Base-by-base conservation (phyloP, 64 coral and sea anemone species). In the Trachythela sp. region DNA sequence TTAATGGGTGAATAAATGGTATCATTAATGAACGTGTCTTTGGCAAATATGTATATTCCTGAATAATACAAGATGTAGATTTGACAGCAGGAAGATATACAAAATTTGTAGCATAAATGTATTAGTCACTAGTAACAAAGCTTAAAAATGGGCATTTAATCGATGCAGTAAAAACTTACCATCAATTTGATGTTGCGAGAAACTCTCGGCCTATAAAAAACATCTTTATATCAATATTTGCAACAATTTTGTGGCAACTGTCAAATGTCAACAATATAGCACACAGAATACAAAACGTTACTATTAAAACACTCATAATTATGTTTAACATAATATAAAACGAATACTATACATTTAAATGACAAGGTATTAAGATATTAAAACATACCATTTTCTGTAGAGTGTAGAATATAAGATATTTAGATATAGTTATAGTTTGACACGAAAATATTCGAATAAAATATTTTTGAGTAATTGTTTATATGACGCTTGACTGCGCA, bases 181-280 rank as follows among this genome's bases (percentile, higher is more conserved):
- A 18, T 80, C 75, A 35, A 80, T 80, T 38, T 80, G 32, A 39
- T 80, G 75, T 38, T 80, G 75, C 20, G 75, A 80, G 33, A 80
- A 80, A 18, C 33, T 80, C 9, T 80, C 75, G 2, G 75, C 75
- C 75, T 80, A 37, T 13, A 80, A 80, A 80, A n/a, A n/a, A n/a
- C n/a, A 54, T 54, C 9, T 18, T 45, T 45, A 11, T 45, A 45
- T 6, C 42, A 45, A 45, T n/a, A 68, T 8, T 68, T 68, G 59
- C 42, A 45, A 45, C 42, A 45, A 45, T 45, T 45, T 45, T 6
- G 11, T 45, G 42, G 11, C 42, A 45, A 45, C 42, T 45, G 42
- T 45, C 42, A 45, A n/a, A 45, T 11, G 42, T 45, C 42, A 45
- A 45, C n/a, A n/a, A n/a, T n/a, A n/a, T n/a, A n/a, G n/a, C n/a